Base-by-base conservation (phyloP, 1,140 invertebrate species). In the Ceratina australensis region DNA sequence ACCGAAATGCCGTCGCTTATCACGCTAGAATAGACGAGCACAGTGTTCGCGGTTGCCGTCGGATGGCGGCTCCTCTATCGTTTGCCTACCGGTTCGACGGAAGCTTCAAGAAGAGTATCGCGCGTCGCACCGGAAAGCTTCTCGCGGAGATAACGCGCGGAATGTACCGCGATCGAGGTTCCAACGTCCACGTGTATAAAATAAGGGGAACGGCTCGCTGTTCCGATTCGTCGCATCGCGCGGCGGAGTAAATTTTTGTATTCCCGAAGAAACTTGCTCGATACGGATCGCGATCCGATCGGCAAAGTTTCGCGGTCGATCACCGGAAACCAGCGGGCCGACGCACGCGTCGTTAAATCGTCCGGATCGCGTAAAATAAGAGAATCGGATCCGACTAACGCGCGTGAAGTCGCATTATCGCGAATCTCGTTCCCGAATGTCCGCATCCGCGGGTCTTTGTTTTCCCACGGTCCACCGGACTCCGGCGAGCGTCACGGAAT, bases 11-110 rank as follows among this genome's bases (percentile, higher is more conserved):
- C 67, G 49, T 56, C 56, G 63, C 66, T 88, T 85, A 85, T 88
- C 81, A 73, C 50, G 47, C 22, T 33, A 47, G 69, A 83, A 78
- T 74, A 74, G 76, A 65, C 66, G 57, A 66, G 26, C 22, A 56
- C 71, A 78, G 82, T 76, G 84, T 85, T 76, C 69, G 54, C 47
- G 20, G 28, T 68, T 54, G 72, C 81, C 81, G 81, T 82, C 79
- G 81, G 81, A 79, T 83, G 81, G 81, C 81, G 80, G 61, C 4
- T 49, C 74, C 49, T 79, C 69, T 78, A 71, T 74, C 80, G 49
- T 78, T 52, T 72, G 20, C 15, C 42, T 33, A 59, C 24, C 63
- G 68, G 28, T 16, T n/a, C 67, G 54, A 16, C 49, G n/a, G 65
- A 60, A 60, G n/a, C n/a, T 72, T 33, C 5, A 2, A n/a, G 28